phyloP scores from a whole-genome alignment of 23 tunicate species.

The Pegea sp. region DNA sequence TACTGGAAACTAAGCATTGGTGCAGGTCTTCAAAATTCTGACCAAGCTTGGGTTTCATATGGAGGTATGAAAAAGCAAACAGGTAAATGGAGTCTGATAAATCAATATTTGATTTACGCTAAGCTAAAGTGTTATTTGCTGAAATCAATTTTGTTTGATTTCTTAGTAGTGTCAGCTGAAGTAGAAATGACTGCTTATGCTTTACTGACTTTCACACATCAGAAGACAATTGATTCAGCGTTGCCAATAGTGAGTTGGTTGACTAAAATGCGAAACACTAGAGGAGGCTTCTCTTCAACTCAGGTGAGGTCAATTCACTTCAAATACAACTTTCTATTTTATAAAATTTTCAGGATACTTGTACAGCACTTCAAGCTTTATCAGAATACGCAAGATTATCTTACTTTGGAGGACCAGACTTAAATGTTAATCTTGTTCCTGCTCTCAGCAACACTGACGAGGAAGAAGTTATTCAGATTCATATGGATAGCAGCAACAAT shows the following conservation, averaged over 20 bases:
- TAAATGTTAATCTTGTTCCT: conserved; percentile 27
- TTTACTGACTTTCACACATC: conserved; percentile 42
- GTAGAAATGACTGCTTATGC: conserved; percentile 94
- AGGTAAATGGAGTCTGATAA: neutral
- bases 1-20: conserved; percentile 18
- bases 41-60: neutral
- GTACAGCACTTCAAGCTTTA: conserved; percentile 80
- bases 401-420: conserved; percentile 55
- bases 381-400: conserved; percentile 78
- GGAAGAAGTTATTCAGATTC: neutral
- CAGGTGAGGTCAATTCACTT: conserved; percentile 47
- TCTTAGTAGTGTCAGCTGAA: conserved; percentile 74
- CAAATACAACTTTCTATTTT: neutral
- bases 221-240: conserved; percentile 20
- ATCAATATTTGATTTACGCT: no score
- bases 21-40: neutral
- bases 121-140: neutral
- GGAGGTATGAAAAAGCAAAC: neutral
- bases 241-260: conserved; percentile 86
- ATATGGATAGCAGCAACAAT: conserved; percentile 53
- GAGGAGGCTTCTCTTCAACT: conserved; percentile 89
- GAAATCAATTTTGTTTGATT: neutral
- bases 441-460: conserved; percentile 3
- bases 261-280: conserved; percentile 48
- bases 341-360: conserved; percentile 56